Evolutionary conservation across 2,113 vertebrate species (phyloP), one percentile per base, ranked within the genome.

Genomic region (Microtus montanus): DNA sequence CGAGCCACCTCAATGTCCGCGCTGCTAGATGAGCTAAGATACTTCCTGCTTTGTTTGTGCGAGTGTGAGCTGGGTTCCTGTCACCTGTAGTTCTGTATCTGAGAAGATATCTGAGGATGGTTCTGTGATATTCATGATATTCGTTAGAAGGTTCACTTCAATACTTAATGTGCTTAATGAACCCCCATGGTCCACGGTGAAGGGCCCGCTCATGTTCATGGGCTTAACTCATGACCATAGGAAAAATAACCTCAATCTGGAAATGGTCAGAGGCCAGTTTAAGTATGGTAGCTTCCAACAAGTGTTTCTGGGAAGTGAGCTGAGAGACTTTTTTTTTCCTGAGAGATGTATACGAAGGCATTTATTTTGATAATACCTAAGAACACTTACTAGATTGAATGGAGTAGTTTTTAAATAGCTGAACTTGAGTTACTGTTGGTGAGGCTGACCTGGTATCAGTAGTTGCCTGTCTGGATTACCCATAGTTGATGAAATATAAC

Each of bases 311-410:
- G 64, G 63, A 92, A 71, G 15, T 84, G 52, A 91, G 47, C 90
- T 93, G 93, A 83, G 58, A 93, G 38, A 86, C 44, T 24, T 11
- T 66, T 96, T 96, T 92, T 86, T 26, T 52, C 19, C 35, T 70
- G 70, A 44, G 71, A 88, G 77, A 70, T 73, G 44, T 61, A 4
- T 95, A 30, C 28, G 38, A 52, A 44, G 70, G 71, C 54, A 54
- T 0, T 79, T 71, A 52, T 58, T 93, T 90, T 84, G 28, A 80
- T 70, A 88, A 44, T 84, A 94, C n/a, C 74, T 44, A 35, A 10
- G 17, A 19, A 91, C 4, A 75, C 66, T 82, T 63, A 75, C 19
- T 70, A 70, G 80, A 74, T 26, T 84, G 49, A 80, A 63, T 12
- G 28, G 17, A 87, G 9, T 49, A 49, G 47, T 75, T 92, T 96